Conservation (phyloP, 1,140 invertebrate genomes). For the Vollenhovia emeryi region DNA sequence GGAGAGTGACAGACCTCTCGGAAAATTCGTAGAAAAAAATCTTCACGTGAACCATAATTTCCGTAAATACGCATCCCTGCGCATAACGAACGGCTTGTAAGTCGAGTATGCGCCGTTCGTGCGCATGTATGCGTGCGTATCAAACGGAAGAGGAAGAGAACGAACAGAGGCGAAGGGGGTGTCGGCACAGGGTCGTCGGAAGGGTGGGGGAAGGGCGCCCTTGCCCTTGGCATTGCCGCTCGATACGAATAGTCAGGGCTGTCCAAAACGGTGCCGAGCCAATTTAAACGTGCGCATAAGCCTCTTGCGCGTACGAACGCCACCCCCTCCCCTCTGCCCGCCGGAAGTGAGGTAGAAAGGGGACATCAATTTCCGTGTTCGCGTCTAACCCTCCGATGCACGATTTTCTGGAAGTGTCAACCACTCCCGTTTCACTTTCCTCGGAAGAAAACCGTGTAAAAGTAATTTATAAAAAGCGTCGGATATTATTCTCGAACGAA, state of each 20-base stretch:
- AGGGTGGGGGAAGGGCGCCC: constrained; percentile 81
- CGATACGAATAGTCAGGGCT: constrained; percentile 85
- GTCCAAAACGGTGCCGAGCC: constrained; percentile 81
- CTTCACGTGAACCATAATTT: neutral
- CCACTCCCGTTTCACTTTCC: neutral
- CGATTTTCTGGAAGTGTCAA: neutral
- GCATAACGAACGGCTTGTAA: neutral
- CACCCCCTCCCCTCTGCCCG: neutral
- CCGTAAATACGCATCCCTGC: neutral
- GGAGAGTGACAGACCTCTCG: neutral
- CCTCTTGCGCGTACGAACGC: constrained; percentile 55
- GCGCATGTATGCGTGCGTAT: constrained; percentile 33
- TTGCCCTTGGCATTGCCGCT: constrained; percentile 86
- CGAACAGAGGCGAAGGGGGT: constrained; percentile 76
- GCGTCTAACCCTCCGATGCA: neutral
- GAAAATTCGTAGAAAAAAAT: constrained; percentile 8
- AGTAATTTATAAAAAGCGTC: neutral
- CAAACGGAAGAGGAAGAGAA: constrained; percentile 78
- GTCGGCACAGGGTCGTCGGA: constrained; percentile 62
- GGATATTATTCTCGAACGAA: neutral
- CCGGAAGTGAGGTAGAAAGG: constrained; percentile 52
- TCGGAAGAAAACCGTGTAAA: neutral
- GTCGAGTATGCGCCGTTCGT: constrained; percentile 16
- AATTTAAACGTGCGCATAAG: constrained; percentile 75
- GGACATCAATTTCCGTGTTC: constrained; percentile 64